Base-by-base conservation (phyloP, 92 coral and sea anemone genomes). In the Epizoanthus stellaris region DNA sequence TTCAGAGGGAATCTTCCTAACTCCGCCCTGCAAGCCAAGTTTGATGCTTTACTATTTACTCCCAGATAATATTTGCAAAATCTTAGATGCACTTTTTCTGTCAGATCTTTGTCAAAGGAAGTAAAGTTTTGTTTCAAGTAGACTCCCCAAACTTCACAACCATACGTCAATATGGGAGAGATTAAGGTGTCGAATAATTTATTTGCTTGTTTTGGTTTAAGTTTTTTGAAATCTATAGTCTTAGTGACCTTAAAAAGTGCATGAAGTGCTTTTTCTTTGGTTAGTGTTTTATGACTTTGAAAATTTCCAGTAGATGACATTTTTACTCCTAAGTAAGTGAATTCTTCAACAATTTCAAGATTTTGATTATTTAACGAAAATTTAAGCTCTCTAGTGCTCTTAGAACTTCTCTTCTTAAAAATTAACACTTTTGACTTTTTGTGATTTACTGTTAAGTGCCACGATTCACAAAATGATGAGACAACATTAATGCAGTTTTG, bases 61-160 rank as follows among this genome's bases (percentile, higher is more conserved):
- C 91, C 88, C 20, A 84, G 58, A 70, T 66, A 86, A 13, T 45
- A 76, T 70, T 84, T 89, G 39, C 88, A 89, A 59, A 88, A 88
- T 54, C 80, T 58, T 39, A 88, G 64, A 72, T 88, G 91, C n/a
- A 84, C 67, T 75, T 77, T 89, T 77, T 89, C 88, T 36, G 25
- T 40, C 36, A 54, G 85, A 25, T 58, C 57, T 34, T 84, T 89
- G 70, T 89, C 91, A 88, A 85, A 89, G 9, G 71, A 66, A 34
- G 70, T 66, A 39, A 76, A 84, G 58, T 76, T 70, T 14, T 72
- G 66, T 30, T 84, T 84, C 42, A 30, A 56, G 52, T 84, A 84
- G 25, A 54, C 80, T 6, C 87, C 87, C 91, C 88, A 88, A 49
- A 88, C 72, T 75, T 88, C 88, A 38, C 72, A 83, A 16, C 75